Evolutionary conservation across 2,797 vertebrate genomes (phyloP), one percentile per base, ranked within the genome.

Genomic region (Picus viridis): DNA sequence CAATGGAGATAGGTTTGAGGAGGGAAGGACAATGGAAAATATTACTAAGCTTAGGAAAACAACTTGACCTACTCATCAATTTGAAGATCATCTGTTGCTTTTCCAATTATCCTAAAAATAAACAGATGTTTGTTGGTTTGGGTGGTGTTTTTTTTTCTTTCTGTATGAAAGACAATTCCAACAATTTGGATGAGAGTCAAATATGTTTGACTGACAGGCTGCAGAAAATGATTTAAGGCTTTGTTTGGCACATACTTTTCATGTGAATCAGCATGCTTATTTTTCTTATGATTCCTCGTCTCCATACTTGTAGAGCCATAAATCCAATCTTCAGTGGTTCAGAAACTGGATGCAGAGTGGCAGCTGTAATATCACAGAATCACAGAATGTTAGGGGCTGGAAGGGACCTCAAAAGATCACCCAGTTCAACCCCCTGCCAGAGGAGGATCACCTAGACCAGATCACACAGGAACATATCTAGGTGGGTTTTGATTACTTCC

Each of bases 81-180:
- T 90, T 88, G 71, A 89, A 90, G 67, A 74, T 88, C 92, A 88
- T 92, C 64, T 77, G 47, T 82, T 92, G 74, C 51, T 74, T 90
- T 92, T 92, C 68, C 63, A 89, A 95, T 88, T 89, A 90, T 32
- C 56, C 81, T 95, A 95, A 95, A 94, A 92, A 91, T 90, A 96
- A 92, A 58, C 54, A 79, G 43, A 39, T 65, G 23, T 16, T 86
- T 70, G 29, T 88, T 81, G 39, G 11, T 39, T 39, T 39, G 39
- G 39, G 39, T 39, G 34, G 34, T 39, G 36, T 11, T 83, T 78
- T 81, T 22, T 85, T 56, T 45, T 88, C 83, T 83, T 76, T 81
- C 57, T 88, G 5, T 84, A 58, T 72, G 54, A 92, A 91, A 92
- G 77, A 86, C 74, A 82, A 89, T 71, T 94, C 80, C 69, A 91